A percentile compares a stretch with the other conserved stretches of the same genome.
Evolutionary conservation across 2,797 vertebrate genomes (phyloP).

Genomic region (Sebastes melanostomus): DNA sequence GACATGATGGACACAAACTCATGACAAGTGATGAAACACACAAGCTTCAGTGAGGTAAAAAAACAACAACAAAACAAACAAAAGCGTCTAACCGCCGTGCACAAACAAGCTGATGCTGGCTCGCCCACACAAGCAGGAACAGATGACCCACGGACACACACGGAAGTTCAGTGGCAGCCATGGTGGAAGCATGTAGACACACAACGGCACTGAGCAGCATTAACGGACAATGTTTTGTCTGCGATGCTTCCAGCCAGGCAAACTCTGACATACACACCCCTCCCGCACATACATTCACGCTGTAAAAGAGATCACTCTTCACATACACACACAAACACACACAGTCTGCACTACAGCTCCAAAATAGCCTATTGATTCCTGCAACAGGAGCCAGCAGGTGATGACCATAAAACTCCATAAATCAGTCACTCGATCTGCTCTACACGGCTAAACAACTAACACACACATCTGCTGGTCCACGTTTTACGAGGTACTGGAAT

Average conservation of each 20-base stretch:
- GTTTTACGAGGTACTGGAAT: too few species aligned
- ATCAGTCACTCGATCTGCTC: neutral
- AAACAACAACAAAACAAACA: neutral
- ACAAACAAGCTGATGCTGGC: neutral
- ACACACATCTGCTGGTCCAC: too few species aligned
- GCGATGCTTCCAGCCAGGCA: neutral
- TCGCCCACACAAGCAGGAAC: neutral
- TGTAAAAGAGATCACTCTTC: neutral
- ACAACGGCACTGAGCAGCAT: neutral
- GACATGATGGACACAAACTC: neutral
- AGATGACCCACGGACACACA: neutral
- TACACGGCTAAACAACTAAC: too few species aligned
- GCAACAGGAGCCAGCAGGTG: constrained; percentile 1
- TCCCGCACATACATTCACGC: neutral
- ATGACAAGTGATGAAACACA: neutral
- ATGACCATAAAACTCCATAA: constrained; percentile 28
- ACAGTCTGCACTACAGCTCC: neutral
- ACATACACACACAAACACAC: neutral
- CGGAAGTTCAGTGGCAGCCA: neutral
- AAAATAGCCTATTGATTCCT: neutral
- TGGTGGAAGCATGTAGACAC: too few species aligned
- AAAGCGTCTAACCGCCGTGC: neutral
- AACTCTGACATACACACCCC: neutral
- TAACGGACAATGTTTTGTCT: neutral
- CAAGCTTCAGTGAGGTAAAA: neutral